phyloP scores from a whole-genome alignment of 2,888 invertebrate species.

The Drosophila gaucha region DNA sequence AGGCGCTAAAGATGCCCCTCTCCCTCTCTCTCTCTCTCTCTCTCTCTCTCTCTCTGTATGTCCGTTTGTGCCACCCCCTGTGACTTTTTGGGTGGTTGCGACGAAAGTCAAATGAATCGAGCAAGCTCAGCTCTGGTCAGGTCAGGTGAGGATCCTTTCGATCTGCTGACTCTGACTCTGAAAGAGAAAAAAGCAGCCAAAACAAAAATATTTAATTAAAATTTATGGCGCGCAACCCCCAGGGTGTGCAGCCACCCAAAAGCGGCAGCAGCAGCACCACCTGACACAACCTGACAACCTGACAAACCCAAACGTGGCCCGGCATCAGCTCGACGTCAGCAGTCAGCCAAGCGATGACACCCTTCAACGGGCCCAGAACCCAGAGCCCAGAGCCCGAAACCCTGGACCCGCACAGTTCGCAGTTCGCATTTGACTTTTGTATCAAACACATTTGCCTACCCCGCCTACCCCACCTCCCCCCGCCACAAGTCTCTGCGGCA shows the following conservation, averaged over 20 bases:
- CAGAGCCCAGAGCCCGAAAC: not conserved
- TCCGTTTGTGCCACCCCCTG: constrained; percentile 37
- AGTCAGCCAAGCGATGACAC: constrained; percentile 65
- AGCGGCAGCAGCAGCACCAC: constrained; percentile 24
- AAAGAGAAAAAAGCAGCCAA: no score
- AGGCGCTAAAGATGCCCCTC: constrained; percentile 1
- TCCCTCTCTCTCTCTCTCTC: not conserved
- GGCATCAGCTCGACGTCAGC: constrained; percentile 23
- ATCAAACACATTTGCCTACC: constrained; percentile 12
- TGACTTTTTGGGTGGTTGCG: constrained; percentile 47
- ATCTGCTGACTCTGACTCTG: constrained; percentile 48
- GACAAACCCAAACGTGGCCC: no score
- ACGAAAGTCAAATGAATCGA: constrained; percentile 75
- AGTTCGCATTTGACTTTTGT: constrained; percentile 32
- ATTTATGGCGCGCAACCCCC: constrained; percentile 73
- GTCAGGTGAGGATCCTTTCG: constrained; percentile 52
- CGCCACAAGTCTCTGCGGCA: constrained; percentile 14
- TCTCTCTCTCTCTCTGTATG: not conserved
- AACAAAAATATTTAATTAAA: constrained; percentile 78
- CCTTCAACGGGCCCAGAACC: constrained; percentile 49
- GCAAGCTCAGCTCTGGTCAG: constrained; percentile 35
- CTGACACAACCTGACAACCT: no score
- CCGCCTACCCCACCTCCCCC: no score
- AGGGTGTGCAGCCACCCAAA: constrained; percentile 53
- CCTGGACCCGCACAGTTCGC: constrained; percentile 3